A percentile compares a stretch with the other conserved stretches of the same genome.
Conservation (phyloP, 2,888 invertebrate species). For the Iphiclides podalirius region DNA sequence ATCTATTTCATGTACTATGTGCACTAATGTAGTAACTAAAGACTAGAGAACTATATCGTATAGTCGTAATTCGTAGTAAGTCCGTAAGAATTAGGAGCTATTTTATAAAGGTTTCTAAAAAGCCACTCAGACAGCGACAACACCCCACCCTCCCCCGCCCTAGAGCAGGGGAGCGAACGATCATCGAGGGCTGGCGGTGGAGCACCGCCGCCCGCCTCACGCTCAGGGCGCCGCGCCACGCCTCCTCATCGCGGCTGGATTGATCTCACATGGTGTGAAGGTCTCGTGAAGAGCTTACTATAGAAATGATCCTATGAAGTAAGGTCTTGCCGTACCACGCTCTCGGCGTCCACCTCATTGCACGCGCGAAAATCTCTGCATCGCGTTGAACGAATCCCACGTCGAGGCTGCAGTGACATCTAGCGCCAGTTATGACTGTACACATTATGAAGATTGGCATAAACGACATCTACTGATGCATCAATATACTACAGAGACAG, state of each 20-base stretch:
- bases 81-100: too few species aligned
- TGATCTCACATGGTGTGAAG: slow-evolving; percentile 18
- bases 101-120: too few species aligned
- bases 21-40: too few species aligned
- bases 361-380: neutral
- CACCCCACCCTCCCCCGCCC: slow-evolving; percentile 10
- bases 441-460: too few species aligned
- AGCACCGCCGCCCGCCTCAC: slow-evolving; percentile 21
- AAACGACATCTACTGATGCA: too few species aligned
- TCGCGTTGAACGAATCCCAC: neutral
- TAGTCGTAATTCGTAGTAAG: too few species aligned
- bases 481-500: too few species aligned
- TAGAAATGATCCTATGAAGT: slow-evolving; percentile 20
- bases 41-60: too few species aligned
- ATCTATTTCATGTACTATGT: too few species aligned
- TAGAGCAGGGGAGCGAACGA: slow-evolving; percentile 11
- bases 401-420: too few species aligned
- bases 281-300: slow-evolving; percentile 19
- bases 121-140: slow-evolving; percentile 18
- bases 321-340: neutral
- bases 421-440: too few species aligned
- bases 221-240: slow-evolving; percentile 11
- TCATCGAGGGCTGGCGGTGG: slow-evolving; percentile 18
- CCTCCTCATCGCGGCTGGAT: slow-evolving; percentile 9
- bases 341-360: neutral